Evolutionary conservation across 1,140 invertebrate genomes (phyloP).

Genomic region (Maniola jurtina): DNA sequence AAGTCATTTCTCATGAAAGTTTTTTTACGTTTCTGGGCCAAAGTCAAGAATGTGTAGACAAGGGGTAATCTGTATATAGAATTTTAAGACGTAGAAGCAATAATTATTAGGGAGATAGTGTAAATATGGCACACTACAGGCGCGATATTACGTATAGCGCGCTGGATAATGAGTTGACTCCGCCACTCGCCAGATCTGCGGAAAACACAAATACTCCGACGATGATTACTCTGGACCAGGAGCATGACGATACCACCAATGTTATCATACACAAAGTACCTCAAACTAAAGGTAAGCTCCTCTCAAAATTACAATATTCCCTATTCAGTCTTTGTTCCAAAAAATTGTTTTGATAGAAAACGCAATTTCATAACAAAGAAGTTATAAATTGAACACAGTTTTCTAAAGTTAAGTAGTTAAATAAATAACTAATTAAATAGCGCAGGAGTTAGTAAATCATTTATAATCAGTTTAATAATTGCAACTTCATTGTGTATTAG

Average conservation of each 20-base stretch:
- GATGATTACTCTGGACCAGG: slow-evolving; percentile 62
- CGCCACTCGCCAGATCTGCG: slow-evolving; percentile 51
- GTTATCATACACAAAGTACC: slow-evolving; percentile 73
- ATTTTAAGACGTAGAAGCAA: slow-evolving; percentile 53
- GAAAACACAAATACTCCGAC: slow-evolving; percentile 54
- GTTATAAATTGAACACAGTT: not conserved
- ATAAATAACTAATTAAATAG: no score
- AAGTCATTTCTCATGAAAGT: slow-evolving; percentile 45
- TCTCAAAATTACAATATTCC: not conserved
- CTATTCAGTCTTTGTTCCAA: slow-evolving; percentile 16
- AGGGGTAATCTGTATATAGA: slow-evolving; percentile 49
- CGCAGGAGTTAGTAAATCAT: no score
- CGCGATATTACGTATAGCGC: slow-evolving; percentile 67
- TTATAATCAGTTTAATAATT: not conserved
- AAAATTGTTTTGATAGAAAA: not conserved
- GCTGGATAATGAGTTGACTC: slow-evolving; percentile 61
- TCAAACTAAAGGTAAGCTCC: slow-evolving; percentile 63
- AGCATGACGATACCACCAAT: slow-evolving; percentile 66
- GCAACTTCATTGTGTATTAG: not conserved
- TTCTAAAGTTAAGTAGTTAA: not conserved
- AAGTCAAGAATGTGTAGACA: slow-evolving; percentile 65
- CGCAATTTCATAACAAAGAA: not conserved
- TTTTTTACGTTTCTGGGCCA: slow-evolving; percentile 60
- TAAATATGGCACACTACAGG: slow-evolving; percentile 64
- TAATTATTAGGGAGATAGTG: slow-evolving; percentile 31